These are phyloP conservation scores for Drosophila stalkeri DNA, from an alignment of 2,888 invertebrate species.

Conservation along the genomic window DNA sequence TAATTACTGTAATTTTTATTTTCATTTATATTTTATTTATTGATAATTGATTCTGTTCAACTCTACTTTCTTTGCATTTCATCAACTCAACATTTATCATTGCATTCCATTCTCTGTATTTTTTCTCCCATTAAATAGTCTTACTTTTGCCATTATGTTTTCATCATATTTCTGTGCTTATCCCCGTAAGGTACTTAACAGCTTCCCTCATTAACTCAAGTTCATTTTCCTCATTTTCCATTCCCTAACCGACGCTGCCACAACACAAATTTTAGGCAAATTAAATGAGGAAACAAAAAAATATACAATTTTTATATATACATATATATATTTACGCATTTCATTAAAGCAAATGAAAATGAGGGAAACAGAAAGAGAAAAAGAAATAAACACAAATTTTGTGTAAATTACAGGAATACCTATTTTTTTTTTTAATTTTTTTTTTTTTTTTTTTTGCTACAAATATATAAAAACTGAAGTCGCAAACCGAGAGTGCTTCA, in stretches of 20 bases:
- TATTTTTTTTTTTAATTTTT: background rate
- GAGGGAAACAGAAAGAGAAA: background rate
- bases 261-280: slow-evolving; percentile 9
- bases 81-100: background rate
- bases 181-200: slow-evolving; percentile 5
- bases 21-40: background rate
- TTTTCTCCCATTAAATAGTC: background rate
- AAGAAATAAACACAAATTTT: background rate
- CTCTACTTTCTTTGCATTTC: background rate
- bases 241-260: background rate
- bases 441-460: slow-evolving; percentile 1
- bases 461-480: background rate
- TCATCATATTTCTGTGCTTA: slow-evolving; percentile 2
- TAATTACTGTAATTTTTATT: background rate
- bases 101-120: background rate
- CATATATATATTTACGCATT: slow-evolving; percentile 20
- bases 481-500: background rate
- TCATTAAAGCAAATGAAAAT: slow-evolving; percentile 11
- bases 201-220: slow-evolving; percentile 7
- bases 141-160: background rate
- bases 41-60: background rate
- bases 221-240: slow-evolving; percentile 1
- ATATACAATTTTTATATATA: background rate
- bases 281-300: slow-evolving; percentile 10
- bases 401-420: slow-evolving; percentile 37